phyloP scores from a whole-genome alignment of 2,888 invertebrate genomes.

The Crepidodera aurea region DNA sequence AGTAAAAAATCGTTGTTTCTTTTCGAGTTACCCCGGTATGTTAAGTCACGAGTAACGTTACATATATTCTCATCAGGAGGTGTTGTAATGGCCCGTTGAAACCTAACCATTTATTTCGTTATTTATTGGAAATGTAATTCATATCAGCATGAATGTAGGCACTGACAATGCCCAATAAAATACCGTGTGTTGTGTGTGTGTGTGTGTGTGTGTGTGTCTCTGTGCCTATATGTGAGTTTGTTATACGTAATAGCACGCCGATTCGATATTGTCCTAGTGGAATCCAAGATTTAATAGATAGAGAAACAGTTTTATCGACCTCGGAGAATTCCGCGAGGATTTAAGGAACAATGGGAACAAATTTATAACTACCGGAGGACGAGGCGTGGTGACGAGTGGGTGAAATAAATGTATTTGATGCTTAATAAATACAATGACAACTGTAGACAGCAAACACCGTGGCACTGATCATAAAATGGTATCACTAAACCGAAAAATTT shows the following conservation, averaged over 20 bases:
- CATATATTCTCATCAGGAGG: conserved; percentile 31
- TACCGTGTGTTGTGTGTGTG: conserved; percentile 11
- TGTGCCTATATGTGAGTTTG: too few species aligned
- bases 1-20: too few species aligned
- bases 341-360: neutral
- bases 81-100: conserved; percentile 22
- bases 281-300: conserved; percentile 19
- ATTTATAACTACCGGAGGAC: neutral
- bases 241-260: conserved; percentile 16
- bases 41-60: neutral
- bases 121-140: conserved; percentile 29
- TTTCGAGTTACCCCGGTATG: too few species aligned
- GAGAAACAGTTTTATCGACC: conserved; percentile 19
- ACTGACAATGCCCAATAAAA: conserved; percentile 27
- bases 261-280: conserved; percentile 20
- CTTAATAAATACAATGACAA: too few species aligned
- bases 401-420: too few species aligned
- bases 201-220: conserved; percentile 17
- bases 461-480: too few species aligned
- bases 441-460: too few species aligned
- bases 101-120: conserved; percentile 27
- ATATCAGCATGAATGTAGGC: conserved; percentile 28
- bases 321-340: neutral
- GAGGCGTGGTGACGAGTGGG: neutral
- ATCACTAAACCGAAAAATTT: too few species aligned